Percentiles rank a stretch among this genome's conserved stretches.
These are phyloP conservation scores for Petrolisthes cinctipes DNA, from an alignment of 2,888 invertebrate species.

Conservation along the genomic window DNA sequence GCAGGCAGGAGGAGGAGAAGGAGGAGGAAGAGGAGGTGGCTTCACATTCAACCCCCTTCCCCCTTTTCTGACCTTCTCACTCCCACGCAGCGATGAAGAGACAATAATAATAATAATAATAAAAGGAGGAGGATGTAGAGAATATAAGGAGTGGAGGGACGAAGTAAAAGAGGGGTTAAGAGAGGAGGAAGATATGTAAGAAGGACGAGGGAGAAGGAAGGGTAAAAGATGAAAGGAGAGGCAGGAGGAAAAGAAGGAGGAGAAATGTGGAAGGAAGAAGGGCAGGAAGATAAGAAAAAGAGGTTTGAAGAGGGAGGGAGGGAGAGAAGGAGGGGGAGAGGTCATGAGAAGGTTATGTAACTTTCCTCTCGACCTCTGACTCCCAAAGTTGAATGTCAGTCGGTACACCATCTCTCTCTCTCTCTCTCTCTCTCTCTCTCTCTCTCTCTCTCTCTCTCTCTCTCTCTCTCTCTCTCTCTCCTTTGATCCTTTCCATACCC, in stretches of 20 bases:
- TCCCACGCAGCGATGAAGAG: no score
- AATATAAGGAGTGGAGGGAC: no score
- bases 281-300: no score
- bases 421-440: slow-evolving; percentile 16
- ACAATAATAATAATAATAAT: no score
- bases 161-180: neutral
- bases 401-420: slow-evolving; percentile 1
- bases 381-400: neutral
- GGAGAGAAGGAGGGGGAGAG: no score
- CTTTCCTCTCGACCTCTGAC: slow-evolving; percentile 5
- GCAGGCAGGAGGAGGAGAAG: no score
- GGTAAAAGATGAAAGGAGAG: slow-evolving; percentile 3
- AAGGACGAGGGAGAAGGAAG: neutral
- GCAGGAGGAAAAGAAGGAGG: neutral
- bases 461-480: slow-evolving; percentile 18
- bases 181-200: neutral
- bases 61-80: no score
- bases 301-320: no score
- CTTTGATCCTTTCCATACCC: neutral
- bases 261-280: no score
- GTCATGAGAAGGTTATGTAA: no score
- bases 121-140: neutral
- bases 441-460: slow-evolving; percentile 17
- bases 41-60: no score
- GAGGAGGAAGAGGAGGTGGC: no score